Base-by-base conservation (phyloP, 2,113 vertebrate genomes). In the Perca fluviatilis region DNA sequence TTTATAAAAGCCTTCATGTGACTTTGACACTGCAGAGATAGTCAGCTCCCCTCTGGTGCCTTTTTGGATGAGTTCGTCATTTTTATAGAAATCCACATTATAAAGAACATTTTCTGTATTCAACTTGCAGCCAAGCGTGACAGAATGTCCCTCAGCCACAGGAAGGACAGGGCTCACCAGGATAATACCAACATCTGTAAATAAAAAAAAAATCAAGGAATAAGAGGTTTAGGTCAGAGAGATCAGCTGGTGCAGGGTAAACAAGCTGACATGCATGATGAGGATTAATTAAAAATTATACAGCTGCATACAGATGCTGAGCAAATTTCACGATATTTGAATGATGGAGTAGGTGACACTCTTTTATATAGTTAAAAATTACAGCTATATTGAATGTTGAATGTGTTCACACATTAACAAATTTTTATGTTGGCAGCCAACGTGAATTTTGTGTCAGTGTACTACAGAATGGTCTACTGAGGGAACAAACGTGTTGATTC, bases 81-180 rank as follows among this genome's bases (percentile, higher is more conserved):
- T 78, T 33, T 43, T 50, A 47, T 91, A 91, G 15, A 93, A 90
- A 49, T 1, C 1, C 47, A 85, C 46, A 1, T 33, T 40, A 36
- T 63, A 36, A 23, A 9, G 12, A 0, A n/a, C 1, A 0, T 47
- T 19, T 58, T 18, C 1, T 33, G 0, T 63, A 9, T 4, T 75
- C 6, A 62, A 1, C 33, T 56, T 84, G 84, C 90, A 92, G 63
- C 73, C 23, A 14, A 93, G 80, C 63, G 30, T 72, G 19, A 91
- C 80, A 68, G 88, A n/a, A 8, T 23, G 46, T 83, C 91, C 90
- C 18, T 84, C 84, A 71, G 50, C 50, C 47, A 92, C 84, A 49
- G 84, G 87, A 63, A 69, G 71, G 62, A 64, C 84, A 21, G 90
- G 87, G 2, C 82, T 88, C 86, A 84, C n/a, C 81, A 93, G 79